Conservation (phyloP, 1,140 invertebrate genomes). For the Danaus plexippus region DNA sequence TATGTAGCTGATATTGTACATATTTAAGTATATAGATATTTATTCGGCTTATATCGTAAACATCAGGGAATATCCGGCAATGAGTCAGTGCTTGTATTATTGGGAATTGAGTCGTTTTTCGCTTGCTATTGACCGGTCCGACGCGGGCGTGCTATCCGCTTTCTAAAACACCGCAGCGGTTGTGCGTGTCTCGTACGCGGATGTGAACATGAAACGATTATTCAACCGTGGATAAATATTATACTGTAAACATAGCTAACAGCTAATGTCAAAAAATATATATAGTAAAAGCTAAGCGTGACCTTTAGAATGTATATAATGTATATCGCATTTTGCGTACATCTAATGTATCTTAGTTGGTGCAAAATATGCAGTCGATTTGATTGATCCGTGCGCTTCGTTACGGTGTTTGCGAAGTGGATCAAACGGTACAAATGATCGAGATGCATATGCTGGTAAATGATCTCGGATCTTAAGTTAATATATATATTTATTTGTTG, state of each 20-base stretch:
- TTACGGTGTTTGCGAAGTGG: slow-evolving; percentile 44
- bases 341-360: neutral
- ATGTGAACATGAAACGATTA: slow-evolving; percentile 43
- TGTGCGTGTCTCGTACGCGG: slow-evolving; percentile 59
- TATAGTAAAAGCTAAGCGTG: neutral
- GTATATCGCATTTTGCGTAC: neutral
- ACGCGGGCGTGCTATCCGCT: slow-evolving; percentile 43
- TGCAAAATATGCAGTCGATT: slow-evolving; percentile 13
- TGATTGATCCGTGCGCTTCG: slow-evolving; percentile 29
- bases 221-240: slow-evolving; percentile 30
- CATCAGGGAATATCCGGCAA: too few species aligned
- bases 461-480: too few species aligned
- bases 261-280: neutral
- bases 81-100: too few species aligned
- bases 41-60: too few species aligned
- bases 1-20: too few species aligned
- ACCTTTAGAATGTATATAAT: neutral
- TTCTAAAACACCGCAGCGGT: slow-evolving; percentile 53
- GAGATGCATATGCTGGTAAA: slow-evolving; percentile 33
- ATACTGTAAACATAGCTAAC: slow-evolving; percentile 10
- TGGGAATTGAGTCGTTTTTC: slow-evolving; percentile 42
- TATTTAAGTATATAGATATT: too few species aligned
- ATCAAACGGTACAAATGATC: slow-evolving; percentile 43
- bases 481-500: too few species aligned
- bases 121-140: slow-evolving; percentile 41